Evolutionary conservation across 2,888 invertebrate genomes (phyloP).

Genomic region (Schizotus pectinicornis): DNA sequence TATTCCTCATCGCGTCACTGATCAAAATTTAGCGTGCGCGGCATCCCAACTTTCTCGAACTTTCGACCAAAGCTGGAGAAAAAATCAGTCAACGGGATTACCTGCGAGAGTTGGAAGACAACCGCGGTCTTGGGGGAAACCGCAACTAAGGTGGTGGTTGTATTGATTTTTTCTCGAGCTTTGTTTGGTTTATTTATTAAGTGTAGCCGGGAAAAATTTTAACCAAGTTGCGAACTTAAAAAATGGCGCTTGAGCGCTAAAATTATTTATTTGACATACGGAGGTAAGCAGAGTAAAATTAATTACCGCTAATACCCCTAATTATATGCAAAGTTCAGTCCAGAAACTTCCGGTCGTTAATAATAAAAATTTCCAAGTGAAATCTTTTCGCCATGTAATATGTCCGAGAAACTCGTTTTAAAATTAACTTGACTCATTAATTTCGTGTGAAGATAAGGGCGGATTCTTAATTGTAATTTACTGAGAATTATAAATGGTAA

Average conservation of each 20-base stretch:
- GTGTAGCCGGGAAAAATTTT: too few species aligned
- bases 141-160: not conserved
- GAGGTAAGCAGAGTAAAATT: not conserved
- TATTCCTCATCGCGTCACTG: too few species aligned
- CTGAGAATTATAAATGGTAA: constrained; percentile 20
- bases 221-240: too few species aligned
- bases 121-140: not conserved
- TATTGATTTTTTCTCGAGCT: not conserved
- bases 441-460: constrained; percentile 13
- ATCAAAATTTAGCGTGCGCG: too few species aligned
- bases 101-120: not conserved
- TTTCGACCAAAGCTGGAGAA: not conserved
- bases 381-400: not conserved
- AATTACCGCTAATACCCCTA: not conserved
- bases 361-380: too few species aligned
- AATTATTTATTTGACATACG: not conserved
- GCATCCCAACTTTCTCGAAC: too few species aligned
- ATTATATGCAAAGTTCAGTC: not conserved
- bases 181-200: too few species aligned
- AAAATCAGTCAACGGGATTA: not conserved
- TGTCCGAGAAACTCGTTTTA: not conserved
- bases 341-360: not conserved
- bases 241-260: too few species aligned
- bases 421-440: constrained; percentile 16
- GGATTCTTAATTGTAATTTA: constrained; percentile 21